Conservation (phyloP, 64 coral and sea anemone genomes). For the Astreopora myriophthalma region DNA sequence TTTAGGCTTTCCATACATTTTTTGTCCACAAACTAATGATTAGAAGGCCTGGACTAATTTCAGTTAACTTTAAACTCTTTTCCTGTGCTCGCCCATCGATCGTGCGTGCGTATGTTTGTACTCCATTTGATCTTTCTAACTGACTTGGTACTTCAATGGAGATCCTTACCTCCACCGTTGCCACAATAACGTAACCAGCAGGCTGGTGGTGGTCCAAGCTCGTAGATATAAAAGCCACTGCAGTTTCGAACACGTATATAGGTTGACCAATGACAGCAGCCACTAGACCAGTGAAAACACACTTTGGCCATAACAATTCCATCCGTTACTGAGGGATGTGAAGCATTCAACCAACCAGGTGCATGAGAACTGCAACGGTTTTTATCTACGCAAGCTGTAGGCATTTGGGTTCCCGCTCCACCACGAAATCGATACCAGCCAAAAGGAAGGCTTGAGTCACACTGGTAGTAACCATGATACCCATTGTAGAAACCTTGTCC, state of each 20-base stretch:
- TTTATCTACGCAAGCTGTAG: not conserved
- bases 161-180: not conserved
- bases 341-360: constrained; percentile 27
- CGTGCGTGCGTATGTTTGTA: too few relatives aligned
- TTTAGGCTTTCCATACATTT: too few relatives aligned
- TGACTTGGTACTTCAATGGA: too few relatives aligned
- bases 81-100: too few relatives aligned
- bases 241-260: constrained; percentile 26
- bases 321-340: constrained; percentile 2
- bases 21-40: too few relatives aligned
- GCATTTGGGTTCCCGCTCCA: constrained; percentile 32
- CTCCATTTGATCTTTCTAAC: too few relatives aligned
- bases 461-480: not conserved
- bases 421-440: constrained; percentile 55
- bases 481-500: not conserved
- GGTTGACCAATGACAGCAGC: not conserved
- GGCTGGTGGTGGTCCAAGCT: not conserved
- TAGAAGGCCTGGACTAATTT: too few relatives aligned
- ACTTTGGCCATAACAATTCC: not conserved
- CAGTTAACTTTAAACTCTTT: too few relatives aligned
- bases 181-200: constrained; percentile 20
- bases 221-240: constrained; percentile 39
- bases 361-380: not conserved
- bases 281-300: not conserved
- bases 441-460: not conserved